phyloP scores from a whole-genome alignment of 1,140 invertebrate genomes.

The Penaeus vannamei region DNA sequence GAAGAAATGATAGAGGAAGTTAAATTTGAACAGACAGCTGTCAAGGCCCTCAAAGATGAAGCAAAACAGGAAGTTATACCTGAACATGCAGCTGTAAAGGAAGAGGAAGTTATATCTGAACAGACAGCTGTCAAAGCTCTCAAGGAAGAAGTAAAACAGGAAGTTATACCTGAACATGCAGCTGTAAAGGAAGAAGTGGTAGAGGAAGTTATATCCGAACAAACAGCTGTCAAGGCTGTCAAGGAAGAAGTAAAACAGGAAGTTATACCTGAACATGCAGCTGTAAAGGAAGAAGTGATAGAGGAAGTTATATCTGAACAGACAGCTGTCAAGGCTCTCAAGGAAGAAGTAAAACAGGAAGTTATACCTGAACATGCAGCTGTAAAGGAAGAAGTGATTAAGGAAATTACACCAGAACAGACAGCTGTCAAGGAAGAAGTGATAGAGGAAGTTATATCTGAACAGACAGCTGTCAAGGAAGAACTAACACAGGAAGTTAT shows the following conservation, averaged over 20 bases:
- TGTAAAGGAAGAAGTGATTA: background rate
- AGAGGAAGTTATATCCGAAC: too few relatives aligned
- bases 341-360: background rate
- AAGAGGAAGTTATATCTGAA: background rate
- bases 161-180: too few relatives aligned
- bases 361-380: background rate
- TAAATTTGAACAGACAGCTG: background rate
- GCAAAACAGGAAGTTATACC: background rate
- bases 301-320: too few relatives aligned
- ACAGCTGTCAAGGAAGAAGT: background rate
- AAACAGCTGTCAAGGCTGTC: too few relatives aligned
- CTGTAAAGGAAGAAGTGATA: too few relatives aligned
- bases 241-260: too few relatives aligned
- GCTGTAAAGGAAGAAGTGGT: too few relatives aligned
- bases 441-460: background rate
- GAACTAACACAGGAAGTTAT: background rate
- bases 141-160: too few relatives aligned
- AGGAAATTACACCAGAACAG: background rate
- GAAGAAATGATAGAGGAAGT: constrained; percentile 4
- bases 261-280: too few relatives aligned
- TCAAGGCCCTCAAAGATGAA: background rate
- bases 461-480: background rate
- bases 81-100: background rate
- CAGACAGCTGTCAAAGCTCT: too few relatives aligned
- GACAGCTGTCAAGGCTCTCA: too few relatives aligned